phyloP scores from a whole-genome alignment of 2,797 vertebrate species.

The Cyclopterus lumpus region DNA sequence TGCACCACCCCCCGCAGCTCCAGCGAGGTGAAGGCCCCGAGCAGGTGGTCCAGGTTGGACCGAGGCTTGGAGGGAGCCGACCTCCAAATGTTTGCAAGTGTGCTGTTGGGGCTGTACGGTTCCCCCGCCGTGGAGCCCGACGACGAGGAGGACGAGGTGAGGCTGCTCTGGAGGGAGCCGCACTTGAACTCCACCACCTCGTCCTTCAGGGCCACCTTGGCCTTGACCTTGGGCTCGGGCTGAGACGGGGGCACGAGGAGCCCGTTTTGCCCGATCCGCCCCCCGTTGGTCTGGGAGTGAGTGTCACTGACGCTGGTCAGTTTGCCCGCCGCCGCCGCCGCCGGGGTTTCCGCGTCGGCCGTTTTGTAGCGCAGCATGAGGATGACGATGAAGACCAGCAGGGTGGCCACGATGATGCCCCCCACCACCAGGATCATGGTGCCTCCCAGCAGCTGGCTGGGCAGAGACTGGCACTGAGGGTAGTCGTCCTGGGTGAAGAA shows the following conservation, averaged over 20 bases:
- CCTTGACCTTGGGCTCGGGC: conserved; percentile 74
- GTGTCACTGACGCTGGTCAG: conserved; percentile 86
- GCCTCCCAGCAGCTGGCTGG: conserved; percentile 92
- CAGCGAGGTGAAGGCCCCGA: conserved; percentile 92
- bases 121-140: conserved; percentile 85
- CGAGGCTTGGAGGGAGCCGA: conserved; percentile 86
- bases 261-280: conserved; percentile 80
- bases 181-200: conserved; percentile 89
- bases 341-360: conserved; percentile 51
- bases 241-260: conserved; percentile 62
- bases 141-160: conserved; percentile 87
- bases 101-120: conserved; percentile 86
- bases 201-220: conserved; percentile 85
- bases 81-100: conserved; percentile 88
- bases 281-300: conserved; percentile 90
- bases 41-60: conserved; percentile 90
- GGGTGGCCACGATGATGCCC: conserved; percentile 92
- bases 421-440: conserved; percentile 97
- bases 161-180: conserved; percentile 87
- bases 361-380: conserved; percentile 94
- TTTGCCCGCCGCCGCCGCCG: conserved; percentile 72
- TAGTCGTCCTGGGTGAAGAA: conserved; percentile 94
- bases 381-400: conserved; percentile 93
- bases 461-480: conserved; percentile 90
- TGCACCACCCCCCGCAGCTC: conserved; percentile 88